phyloP scores from a whole-genome alignment of 2,797 vertebrate genomes.

The Acipenser transmontanus region DNA sequence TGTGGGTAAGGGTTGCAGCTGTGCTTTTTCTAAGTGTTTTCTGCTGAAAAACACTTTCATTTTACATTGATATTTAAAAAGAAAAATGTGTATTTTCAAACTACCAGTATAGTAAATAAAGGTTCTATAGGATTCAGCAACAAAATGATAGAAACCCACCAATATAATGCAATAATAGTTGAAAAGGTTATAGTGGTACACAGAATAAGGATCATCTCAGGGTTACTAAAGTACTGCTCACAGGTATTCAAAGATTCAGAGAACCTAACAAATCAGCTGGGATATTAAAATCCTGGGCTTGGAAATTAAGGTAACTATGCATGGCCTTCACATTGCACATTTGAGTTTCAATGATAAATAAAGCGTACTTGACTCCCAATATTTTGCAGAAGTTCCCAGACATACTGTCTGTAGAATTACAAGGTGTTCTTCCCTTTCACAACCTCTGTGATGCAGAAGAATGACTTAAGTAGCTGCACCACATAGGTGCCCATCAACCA shows the following conservation, averaged over 20 bases:
- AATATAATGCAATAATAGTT: no score
- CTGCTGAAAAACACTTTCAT: slow-evolving; percentile 41
- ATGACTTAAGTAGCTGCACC: slow-evolving; percentile 65
- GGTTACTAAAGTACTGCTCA: neutral
- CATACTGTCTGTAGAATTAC: slow-evolving; percentile 76
- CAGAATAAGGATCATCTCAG: no score
- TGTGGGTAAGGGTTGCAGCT: slow-evolving; percentile 59
- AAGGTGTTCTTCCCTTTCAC: slow-evolving; percentile 77
- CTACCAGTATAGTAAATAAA: neutral
- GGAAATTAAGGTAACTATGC: neutral
- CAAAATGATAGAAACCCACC: neutral
- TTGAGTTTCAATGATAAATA: neutral
- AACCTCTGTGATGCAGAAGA: slow-evolving; percentile 87
- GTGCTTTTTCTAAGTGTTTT: slow-evolving; percentile 68
- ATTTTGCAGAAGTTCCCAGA: slow-evolving; percentile 73
- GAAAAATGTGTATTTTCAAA: neutral
- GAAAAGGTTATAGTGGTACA: no score
- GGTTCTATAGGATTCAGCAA: neutral
- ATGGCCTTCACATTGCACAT: neutral
- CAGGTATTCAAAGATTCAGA: neutral
- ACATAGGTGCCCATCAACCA: slow-evolving; percentile 81
- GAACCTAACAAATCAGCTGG: neutral
- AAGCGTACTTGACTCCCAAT: slow-evolving; percentile 72
- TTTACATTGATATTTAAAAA: neutral
- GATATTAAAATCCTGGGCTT: neutral